Evolutionary conservation across 2,113 vertebrate species (phyloP).

Genomic region (Galemys pyrenaicus): DNA sequence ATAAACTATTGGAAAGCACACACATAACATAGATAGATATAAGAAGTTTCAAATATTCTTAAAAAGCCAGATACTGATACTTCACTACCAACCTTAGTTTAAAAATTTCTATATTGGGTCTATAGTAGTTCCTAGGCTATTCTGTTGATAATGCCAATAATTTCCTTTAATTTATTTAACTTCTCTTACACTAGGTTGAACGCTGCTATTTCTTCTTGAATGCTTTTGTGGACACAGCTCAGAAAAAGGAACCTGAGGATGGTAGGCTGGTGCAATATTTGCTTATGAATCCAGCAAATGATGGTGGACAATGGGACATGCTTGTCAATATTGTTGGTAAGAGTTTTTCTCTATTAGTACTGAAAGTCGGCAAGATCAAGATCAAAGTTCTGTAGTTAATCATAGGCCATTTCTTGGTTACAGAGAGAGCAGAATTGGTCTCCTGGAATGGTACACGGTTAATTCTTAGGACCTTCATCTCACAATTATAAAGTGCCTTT

Average conservation of each 20-base stretch:
- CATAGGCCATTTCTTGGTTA: background rate
- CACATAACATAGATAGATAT: background rate
- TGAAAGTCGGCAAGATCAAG: background rate
- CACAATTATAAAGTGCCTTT: conserved; percentile 6
- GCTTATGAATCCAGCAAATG: conserved; percentile 94
- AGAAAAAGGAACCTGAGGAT: conserved; percentile 93
- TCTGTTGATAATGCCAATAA: background rate
- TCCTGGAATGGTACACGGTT: background rate
- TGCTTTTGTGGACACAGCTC: conserved; percentile 94
- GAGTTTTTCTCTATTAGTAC: conserved; percentile 60
- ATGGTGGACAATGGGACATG: conserved; percentile 99
- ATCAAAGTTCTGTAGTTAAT: background rate
- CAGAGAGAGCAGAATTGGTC: background rate
- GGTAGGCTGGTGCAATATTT: conserved; percentile 95
- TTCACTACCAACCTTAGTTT: conserved; percentile 52
- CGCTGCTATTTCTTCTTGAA: conserved; percentile 96
- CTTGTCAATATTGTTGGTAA: conserved; percentile 97
- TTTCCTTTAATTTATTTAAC: conserved; percentile 53
- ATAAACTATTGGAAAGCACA: background rate
- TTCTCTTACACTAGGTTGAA: conserved; percentile 89
- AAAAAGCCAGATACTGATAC: conserved; percentile 19
- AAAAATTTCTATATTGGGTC: background rate
- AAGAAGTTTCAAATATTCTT: conserved; percentile 31
- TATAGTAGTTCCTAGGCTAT: background rate
- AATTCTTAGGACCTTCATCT: conserved; percentile 7